These are phyloP conservation scores for Danionella dracula DNA, from an alignment of 2,797 vertebrate species.

Conservation along the genomic window DNA sequence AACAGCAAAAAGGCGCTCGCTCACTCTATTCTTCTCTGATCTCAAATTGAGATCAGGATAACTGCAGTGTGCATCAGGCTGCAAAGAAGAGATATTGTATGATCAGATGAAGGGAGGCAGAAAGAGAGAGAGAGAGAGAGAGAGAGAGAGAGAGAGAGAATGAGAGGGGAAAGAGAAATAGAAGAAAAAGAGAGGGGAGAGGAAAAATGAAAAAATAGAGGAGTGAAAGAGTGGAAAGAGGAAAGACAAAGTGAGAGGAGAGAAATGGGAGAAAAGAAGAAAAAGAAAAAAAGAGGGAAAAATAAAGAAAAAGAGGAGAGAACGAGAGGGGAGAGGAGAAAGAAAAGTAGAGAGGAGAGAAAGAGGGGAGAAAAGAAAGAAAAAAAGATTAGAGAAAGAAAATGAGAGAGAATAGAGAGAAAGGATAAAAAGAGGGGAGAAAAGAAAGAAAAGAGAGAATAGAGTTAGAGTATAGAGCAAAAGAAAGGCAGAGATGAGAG, in stretches of 20 bases:
- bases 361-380: neutral
- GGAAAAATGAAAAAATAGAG: too few species aligned
- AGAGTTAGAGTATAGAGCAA: too few species aligned
- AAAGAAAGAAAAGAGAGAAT: too few species aligned
- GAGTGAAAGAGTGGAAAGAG: too few species aligned
- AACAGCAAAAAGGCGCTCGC: neutral
- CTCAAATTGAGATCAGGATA: conserved; percentile 37
- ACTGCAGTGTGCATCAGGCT: conserved; percentile 48
- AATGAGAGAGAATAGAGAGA: neutral
- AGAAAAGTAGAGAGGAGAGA: neutral
- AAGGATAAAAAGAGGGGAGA: neutral
- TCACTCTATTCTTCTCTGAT: neutral
- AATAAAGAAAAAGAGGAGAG: neutral
- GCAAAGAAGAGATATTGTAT: conserved; percentile 49
- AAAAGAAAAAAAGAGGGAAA: neutral
- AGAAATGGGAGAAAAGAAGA: too few species aligned
- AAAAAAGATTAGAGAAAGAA: neutral
- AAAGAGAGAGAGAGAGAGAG: neutral
- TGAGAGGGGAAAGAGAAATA: neutral
- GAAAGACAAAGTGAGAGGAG: neutral
- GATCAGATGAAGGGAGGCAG: neutral
- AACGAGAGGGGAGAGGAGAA: neutral
- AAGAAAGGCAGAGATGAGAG: neutral
- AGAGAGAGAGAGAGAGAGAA: neutral
- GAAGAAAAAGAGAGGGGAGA: neutral